Evolutionary conservation across 2,113 vertebrate species (phyloP).

Genomic region (Neopipo cinnamomea): DNA sequence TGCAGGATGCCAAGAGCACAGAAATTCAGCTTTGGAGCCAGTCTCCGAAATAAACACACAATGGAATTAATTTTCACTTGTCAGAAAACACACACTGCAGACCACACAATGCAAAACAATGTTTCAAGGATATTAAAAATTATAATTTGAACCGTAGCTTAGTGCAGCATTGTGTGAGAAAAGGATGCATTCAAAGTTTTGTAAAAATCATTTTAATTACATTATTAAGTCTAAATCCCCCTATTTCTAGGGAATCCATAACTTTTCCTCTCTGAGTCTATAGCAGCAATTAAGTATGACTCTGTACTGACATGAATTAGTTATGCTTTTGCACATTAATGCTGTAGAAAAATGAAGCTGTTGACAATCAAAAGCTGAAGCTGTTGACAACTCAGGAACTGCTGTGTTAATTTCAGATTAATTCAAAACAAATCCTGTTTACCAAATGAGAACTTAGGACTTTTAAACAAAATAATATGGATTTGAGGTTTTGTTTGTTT

Average conservation of each 20-base stretch:
- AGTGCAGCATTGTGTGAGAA: neutral
- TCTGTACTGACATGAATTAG: neutral
- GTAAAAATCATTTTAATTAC: neutral
- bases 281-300: neutral
- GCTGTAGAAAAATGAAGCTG: neutral
- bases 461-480: neutral
- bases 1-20: neutral
- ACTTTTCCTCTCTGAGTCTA: neutral
- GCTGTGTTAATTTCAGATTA: neutral
- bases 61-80: neutral
- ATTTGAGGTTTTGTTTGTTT: neutral
- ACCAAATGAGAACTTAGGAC: neutral
- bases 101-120: neutral
- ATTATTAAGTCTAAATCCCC: neutral
- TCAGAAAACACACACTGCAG: neutral
- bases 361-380: neutral
- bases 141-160: neutral
- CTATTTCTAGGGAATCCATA: neutral
- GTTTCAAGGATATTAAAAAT: neutral
- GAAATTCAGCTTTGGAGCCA: neutral
- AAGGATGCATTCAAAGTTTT: neutral
- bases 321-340: neutral
- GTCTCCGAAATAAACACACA: neutral
- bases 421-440: neutral
- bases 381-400: neutral